A percentile compares a stretch with the other conserved stretches of the same genome.
These are phyloP conservation scores for Illadopsis cleaveri DNA, from an alignment of 2,113 vertebrate genomes.

Conservation along the genomic window DNA sequence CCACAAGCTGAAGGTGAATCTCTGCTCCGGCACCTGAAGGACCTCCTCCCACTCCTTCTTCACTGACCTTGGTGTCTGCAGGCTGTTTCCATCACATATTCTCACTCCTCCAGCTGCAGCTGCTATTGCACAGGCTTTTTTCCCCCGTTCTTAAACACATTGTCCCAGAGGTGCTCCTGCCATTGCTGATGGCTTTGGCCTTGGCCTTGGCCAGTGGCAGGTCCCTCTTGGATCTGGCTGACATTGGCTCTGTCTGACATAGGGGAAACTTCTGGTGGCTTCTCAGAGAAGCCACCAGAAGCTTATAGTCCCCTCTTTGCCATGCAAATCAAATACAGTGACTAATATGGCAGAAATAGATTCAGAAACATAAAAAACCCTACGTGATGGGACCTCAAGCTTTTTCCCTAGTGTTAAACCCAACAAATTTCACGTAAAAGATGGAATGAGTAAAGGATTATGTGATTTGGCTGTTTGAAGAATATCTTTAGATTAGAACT, in stretches of 20 bases:
- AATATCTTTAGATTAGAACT: background rate
- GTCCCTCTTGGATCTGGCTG: background rate
- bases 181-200: background rate
- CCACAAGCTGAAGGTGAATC: background rate
- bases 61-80: background rate
- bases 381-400: background rate
- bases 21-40: background rate
- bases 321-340: background rate
- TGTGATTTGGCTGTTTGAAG: fast-evolving
- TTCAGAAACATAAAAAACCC: background rate
- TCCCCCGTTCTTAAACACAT: background rate
- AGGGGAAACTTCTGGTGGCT: background rate
- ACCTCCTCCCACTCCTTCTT: background rate
- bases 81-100: background rate
- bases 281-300: background rate
- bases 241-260: background rate
- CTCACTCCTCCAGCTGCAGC: background rate
- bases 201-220: background rate
- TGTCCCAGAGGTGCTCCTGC: background rate
- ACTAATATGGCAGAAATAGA: background rate
- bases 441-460: background rate
- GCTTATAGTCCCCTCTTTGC: no score
- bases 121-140: background rate
- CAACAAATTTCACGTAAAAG: background rate
- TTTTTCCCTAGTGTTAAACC: background rate